These are phyloP conservation scores for Hipposideros larvatus DNA, from an alignment of 2,797 vertebrate species.

Conservation along the genomic window DNA sequence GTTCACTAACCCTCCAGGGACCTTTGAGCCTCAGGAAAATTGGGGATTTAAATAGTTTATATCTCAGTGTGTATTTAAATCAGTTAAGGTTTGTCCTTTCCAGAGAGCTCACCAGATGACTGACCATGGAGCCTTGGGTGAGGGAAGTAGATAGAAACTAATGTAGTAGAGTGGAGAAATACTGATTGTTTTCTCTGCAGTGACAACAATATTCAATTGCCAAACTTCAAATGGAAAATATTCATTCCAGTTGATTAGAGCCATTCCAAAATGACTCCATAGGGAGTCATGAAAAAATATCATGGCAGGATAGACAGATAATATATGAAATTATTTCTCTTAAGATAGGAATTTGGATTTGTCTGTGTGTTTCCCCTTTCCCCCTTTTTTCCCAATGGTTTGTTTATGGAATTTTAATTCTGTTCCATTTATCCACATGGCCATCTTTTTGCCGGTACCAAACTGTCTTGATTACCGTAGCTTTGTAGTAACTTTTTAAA, in stretches of 20 bases:
- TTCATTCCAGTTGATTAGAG: constrained; percentile 54
- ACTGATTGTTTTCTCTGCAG: constrained; percentile 14
- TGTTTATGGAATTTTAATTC: not conserved
- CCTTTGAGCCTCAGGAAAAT: constrained; percentile 24
- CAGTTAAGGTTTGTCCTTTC: not conserved
- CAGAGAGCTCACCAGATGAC: constrained; percentile 16
- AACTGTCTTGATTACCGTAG: not conserved
- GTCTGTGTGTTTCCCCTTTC: not conserved
- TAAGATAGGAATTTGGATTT: constrained; percentile 26
- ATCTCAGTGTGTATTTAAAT: constrained; percentile 24
- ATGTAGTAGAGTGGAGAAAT: not conserved
- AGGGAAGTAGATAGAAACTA: not conserved
- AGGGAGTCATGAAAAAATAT: constrained; percentile 22
- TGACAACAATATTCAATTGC: constrained; percentile 29
- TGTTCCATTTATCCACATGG: not conserved
- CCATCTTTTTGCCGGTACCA: not conserved
- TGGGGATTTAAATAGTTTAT: not conserved
- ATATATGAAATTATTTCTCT: constrained; percentile 28
- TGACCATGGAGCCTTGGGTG: not conserved
- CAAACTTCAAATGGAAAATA: constrained; percentile 30
- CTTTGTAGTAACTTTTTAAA: not conserved
- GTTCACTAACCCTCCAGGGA: constrained; percentile 10
- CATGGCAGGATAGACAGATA: not conserved
- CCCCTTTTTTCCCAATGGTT: not conserved
- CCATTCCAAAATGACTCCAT: constrained; percentile 56